These are phyloP conservation scores for Empis livida DNA, from an alignment of 2,888 invertebrate species.

Conservation along the genomic window DNA sequence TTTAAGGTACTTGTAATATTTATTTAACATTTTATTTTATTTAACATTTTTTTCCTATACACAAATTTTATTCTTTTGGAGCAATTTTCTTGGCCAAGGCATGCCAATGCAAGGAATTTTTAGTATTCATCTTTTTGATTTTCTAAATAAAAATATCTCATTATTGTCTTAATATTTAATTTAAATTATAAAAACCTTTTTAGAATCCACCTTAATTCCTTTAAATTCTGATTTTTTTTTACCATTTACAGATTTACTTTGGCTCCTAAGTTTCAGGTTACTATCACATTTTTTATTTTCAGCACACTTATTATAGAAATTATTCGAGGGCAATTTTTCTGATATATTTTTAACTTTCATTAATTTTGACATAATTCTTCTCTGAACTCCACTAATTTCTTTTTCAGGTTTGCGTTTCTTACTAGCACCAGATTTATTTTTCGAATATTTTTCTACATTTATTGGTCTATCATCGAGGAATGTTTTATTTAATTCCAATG, in stretches of 20 bases:
- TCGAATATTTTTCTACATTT: conserved; percentile 26
- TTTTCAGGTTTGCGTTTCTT: conserved; percentile 18
- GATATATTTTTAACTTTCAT: background rate
- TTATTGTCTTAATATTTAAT: background rate
- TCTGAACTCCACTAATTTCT: conserved; percentile 2
- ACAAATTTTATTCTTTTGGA: conserved; percentile 16
- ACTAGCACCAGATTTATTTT: conserved; percentile 25
- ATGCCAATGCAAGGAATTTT: conserved; percentile 21
- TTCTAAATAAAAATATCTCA: conserved; percentile 6
- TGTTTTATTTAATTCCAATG: conserved; percentile 31
- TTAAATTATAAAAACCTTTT: background rate
- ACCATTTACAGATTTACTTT: conserved; percentile 12
- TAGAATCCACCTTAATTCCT: conserved; percentile 25
- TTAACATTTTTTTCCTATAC: no score
- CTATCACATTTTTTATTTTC: conserved; percentile 2
- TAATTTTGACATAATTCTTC: conserved; percentile 2
- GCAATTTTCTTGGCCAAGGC: conserved; percentile 32
- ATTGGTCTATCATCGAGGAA: conserved; percentile 32
- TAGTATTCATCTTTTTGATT: conserved; percentile 19
- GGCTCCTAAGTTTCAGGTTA: conserved; percentile 16
- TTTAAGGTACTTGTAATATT: no score
- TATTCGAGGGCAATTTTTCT: background rate
- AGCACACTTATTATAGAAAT: background rate
- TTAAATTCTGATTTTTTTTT: conserved; percentile 28
- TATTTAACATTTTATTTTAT: no score